Evolutionary conservation across 30 jellyfish, hydroid and myxozoan species (phyloP), one percentile per base, ranked within the genome.

Genomic region (Phacellophora camtschatica): DNA sequence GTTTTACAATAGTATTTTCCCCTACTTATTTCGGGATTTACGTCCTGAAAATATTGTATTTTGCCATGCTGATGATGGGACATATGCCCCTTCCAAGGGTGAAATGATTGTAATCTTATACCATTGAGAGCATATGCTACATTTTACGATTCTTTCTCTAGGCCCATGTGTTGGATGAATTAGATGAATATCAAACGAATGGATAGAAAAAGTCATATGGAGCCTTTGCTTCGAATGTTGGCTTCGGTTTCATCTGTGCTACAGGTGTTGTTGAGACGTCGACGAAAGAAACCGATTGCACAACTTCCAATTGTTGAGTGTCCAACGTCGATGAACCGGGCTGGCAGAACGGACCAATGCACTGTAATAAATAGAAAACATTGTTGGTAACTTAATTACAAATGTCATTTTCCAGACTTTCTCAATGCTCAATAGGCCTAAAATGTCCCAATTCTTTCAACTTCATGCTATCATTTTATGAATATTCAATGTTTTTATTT

Each of bases 171-270:
- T 5, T 20, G 46, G 28, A 3, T 4, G 64, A 49, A 49, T 15
- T 30, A 49, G n/a, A 25, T 4, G n/a, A 4, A 15, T 16, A 6
- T 85, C 82, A 93, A 23, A 83, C 79, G 77, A 93, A 93, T 34
- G 99, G 99, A 66, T 86, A 93, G 83, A 93, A 93, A 87, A 93
- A 93, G 67, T 93, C 99, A 41, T 86, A 68, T 11, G 99, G 99
- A 2, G 99, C 99, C 58, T 93, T 93, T 15, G 94, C 86, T 46
- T 75, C 89, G 71, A 86, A 93, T 9, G 85, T 55, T n/a, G 99
- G 99, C 61, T 79, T 79, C 25, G 97, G 94, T 42, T 87, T 93
- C 77, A 76, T 49, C 31, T 82, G 84, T n/a, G 97, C 95, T 69
- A 80, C 96, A 5, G 96, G 96, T 5, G 96, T 80, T 1, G 97